phyloP scores from a whole-genome alignment of 2,888 invertebrate genomes.

The Taphrorychus bicolor region DNA sequence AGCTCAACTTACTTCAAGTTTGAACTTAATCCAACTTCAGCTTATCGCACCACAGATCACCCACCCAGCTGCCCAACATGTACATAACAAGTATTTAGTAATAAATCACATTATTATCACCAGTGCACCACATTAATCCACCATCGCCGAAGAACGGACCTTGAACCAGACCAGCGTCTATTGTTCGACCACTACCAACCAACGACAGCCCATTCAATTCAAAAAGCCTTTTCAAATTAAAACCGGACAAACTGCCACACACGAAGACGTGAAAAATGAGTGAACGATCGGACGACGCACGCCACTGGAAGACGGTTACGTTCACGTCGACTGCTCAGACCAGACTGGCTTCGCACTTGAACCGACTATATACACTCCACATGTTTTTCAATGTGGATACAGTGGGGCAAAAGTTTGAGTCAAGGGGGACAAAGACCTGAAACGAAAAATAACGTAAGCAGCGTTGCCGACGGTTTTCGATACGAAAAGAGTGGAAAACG shows the following conservation, averaged over 20 bases:
- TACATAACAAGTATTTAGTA: not conserved
- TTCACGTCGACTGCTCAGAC: not conserved
- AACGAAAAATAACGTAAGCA: too few relatives aligned
- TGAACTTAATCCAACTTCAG: not conserved
- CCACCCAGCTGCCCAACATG: not conserved
- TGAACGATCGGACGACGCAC: not conserved
- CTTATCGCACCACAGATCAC: not conserved
- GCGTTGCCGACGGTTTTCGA: not conserved
- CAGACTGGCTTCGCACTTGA: conserved; percentile 1
- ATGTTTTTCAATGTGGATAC: not conserved
- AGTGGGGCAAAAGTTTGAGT: not conserved
- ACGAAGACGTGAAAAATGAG: not conserved
- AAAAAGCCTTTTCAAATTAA: conserved; percentile 2
- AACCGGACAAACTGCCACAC: conserved; percentile 11
- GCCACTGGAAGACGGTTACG: not conserved
- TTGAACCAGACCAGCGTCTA: not conserved
- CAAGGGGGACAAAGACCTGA: not conserved
- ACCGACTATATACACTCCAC: not conserved
- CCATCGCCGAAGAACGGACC: not conserved
- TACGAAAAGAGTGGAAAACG: not conserved
- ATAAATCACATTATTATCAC: not conserved
- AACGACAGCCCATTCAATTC: not conserved
- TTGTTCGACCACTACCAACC: not conserved
- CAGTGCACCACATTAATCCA: not conserved
- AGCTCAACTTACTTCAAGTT: not conserved